Evolutionary conservation across 1,140 invertebrate genomes (phyloP).

Genomic region (Drosophila pectinifera): DNA sequence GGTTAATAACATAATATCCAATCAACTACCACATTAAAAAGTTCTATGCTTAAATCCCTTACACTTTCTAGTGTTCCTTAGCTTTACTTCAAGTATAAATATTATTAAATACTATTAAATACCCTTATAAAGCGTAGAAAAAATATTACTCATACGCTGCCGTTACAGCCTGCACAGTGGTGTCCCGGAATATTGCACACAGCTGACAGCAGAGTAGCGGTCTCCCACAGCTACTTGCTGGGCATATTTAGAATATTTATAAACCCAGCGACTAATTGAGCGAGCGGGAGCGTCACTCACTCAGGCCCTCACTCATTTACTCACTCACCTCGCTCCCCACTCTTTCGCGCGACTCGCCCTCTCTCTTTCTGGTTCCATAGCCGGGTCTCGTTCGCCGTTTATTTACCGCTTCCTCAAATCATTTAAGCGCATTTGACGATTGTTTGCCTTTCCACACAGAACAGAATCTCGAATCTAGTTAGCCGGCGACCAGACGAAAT

Average conservation of each 20-base stretch:
- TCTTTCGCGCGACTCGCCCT: constrained; percentile 33
- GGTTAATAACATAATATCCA: no score
- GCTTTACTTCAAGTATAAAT: no score
- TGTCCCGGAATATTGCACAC: constrained; percentile 16
- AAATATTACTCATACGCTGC: constrained; percentile 63
- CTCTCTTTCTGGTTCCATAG: constrained; percentile 31
- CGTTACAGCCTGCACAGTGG: constrained; percentile 29
- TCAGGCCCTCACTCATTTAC: constrained; percentile 4
- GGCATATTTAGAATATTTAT: constrained; percentile 30
- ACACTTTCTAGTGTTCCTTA: not conserved
- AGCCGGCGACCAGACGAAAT: constrained; percentile 32
- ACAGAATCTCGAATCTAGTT: constrained; percentile 52
- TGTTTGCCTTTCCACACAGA: constrained; percentile 77
- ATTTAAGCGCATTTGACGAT: constrained; percentile 78
- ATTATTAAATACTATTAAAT: not conserved
- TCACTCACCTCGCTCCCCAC: constrained; percentile 25
- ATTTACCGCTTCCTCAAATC: constrained; percentile 80
- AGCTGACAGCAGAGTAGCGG: not conserved
- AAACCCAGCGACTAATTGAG: constrained; percentile 34
- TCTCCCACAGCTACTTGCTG: constrained; percentile 42
- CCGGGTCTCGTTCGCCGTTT: constrained; percentile 48
- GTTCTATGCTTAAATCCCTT: no score
- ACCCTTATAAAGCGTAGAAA: no score
- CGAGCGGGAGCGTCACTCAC: constrained; percentile 18
- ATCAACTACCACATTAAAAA: no score